Base-by-base conservation (phyloP, 2,113 vertebrate species). In the Halichoerus grypus region DNA sequence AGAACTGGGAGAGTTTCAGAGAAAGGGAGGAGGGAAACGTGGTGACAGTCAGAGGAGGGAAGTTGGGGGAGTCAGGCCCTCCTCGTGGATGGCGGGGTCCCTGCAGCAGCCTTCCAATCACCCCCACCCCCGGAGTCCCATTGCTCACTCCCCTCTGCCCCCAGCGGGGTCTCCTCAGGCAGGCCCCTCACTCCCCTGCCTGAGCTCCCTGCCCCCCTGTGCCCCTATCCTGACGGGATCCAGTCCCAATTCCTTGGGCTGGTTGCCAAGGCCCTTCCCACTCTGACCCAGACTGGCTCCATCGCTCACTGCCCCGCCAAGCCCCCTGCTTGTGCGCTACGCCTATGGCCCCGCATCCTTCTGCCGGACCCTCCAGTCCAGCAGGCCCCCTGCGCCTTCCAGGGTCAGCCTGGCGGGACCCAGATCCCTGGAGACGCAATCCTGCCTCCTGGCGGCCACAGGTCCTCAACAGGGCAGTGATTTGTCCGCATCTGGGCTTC, bases 401-500 rank as follows among this genome's bases (percentile, higher is more conserved):
- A 86, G 65, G 33, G 28, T 28, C 36, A 42, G 39, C 36, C 6
- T 39, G 13, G 13, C 39, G 26, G 21, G 33, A 46, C 22, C 53
- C 33, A 42, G 0, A 1, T 31, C 33, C 82, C 55, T 33, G 33
- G 55, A 0, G 4, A 42, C 26, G 49, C 55, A 2, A 72, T 31
- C 42, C 61, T 88, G 86, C 63, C 33, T 84, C 94, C 72, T 67
- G 24, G 46, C 0, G 33, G 49, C 63, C 19, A 65, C 9, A 49
- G 11, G 11, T 0, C 9, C n/a, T 28, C 12, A 28, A 13, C 6
- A 1, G 6, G 46, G 21, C 1, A 0, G 10, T 10, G 39, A 28
- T 24, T n/a, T 36, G 1, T 42, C 19, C 28, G 39, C n/a, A 24
- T 24, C 12, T 39, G 10, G 1, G 4, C 19, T n/a, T 95, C 77